Conservation (phyloP, 2,888 invertebrate genomes). For the Mantis religiosa region DNA sequence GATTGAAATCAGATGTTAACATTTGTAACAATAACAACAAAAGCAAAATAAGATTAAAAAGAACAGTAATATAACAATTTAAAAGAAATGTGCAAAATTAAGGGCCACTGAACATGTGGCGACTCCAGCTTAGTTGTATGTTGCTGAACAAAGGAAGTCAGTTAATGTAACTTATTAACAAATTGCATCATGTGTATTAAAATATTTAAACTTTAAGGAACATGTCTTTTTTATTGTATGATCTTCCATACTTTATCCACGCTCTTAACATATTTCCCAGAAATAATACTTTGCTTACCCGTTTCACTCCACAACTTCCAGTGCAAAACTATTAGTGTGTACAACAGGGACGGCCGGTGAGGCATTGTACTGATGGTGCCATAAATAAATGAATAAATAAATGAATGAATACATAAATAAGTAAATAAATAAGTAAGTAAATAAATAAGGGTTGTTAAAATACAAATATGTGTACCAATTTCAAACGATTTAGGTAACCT, state of each 20-base stretch:
- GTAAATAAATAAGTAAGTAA: too few relatives aligned
- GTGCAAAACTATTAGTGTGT: too few relatives aligned
- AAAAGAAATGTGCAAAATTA: background rate
- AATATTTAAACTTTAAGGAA: background rate
- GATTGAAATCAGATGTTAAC: background rate
- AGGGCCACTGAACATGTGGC: background rate
- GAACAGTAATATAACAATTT: background rate
- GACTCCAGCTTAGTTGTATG: background rate
- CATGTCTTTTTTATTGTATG: background rate
- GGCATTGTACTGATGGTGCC: too few relatives aligned
- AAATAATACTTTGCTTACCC: too few relatives aligned
- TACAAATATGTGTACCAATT: too few relatives aligned
- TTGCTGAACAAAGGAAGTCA: background rate
- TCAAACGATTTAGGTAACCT: too few relatives aligned
- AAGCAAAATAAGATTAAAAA: background rate
- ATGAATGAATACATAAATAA: too few relatives aligned
- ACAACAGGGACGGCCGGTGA: too few relatives aligned
- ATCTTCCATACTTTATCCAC: background rate
- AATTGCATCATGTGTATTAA: slow-evolving; percentile 9
- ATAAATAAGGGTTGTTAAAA: too few relatives aligned
- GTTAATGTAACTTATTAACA: slow-evolving; percentile 15
- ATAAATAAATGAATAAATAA: too few relatives aligned
- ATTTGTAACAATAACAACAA: background rate
- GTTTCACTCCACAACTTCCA: too few relatives aligned
- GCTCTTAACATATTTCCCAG: too few relatives aligned